Percentiles rank a stretch among this genome's conserved stretches.
Evolutionary conservation across 1,140 invertebrate genomes (phyloP).

Genomic region (Anthonomus grandis): DNA sequence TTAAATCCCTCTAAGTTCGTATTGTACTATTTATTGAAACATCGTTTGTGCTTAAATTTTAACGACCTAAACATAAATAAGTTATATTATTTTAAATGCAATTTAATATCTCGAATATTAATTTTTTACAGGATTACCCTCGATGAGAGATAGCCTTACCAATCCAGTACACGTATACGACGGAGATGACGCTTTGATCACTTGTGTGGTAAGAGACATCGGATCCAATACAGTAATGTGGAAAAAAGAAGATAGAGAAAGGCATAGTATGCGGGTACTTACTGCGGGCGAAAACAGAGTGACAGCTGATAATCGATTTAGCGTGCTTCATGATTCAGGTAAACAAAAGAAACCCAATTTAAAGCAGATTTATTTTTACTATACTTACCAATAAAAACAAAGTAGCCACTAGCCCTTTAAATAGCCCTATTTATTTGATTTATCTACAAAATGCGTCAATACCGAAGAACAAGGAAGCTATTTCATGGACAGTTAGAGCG

Average conservation of each 20-base stretch:
- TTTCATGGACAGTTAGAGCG: slow-evolving; percentile 19
- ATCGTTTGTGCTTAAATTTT: not conserved
- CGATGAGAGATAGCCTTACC: slow-evolving; percentile 46
- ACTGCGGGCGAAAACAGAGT: slow-evolving; percentile 71
- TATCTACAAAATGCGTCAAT: slow-evolving; percentile 2
- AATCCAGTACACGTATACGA: slow-evolving; percentile 56
- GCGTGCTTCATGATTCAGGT: slow-evolving; percentile 71
- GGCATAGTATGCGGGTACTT: slow-evolving; percentile 56
- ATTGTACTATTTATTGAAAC: no score
- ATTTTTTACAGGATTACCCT: slow-evolving; percentile 43
- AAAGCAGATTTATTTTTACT: not conserved
- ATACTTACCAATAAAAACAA: not conserved
- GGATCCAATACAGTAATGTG: slow-evolving; percentile 67
- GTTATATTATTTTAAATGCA: not conserved
- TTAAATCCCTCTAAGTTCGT: no score
- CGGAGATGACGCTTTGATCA: slow-evolving; percentile 71
- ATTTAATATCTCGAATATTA: not conserved
- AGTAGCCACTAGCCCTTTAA: not conserved
- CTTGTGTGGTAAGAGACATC: slow-evolving; percentile 69
- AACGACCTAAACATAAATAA: not conserved
- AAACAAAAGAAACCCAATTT: slow-evolving; percentile 30
- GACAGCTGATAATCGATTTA: slow-evolving; percentile 65
- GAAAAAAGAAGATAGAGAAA: slow-evolving; percentile 62
- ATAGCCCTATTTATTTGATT: slow-evolving; percentile 7
- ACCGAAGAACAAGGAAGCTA: slow-evolving; percentile 11